A percentile compares a stretch with the other conserved stretches of the same genome.
These are phyloP conservation scores for Diuraphis noxia DNA, from an alignment of 1,140 invertebrate genomes.

Conservation along the genomic window DNA sequence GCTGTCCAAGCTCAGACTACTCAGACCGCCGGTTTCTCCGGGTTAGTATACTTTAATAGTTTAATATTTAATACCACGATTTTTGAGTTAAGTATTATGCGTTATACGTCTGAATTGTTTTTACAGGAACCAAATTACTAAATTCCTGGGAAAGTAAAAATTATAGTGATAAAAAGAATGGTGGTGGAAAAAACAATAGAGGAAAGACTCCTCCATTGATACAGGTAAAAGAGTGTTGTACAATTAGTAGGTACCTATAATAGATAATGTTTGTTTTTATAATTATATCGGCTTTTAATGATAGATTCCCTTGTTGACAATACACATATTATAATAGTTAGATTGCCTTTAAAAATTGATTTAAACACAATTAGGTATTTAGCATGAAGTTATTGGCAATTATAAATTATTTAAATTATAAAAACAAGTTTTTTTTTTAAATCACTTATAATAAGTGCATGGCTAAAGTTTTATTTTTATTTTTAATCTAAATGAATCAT, in stretches of 20 bases:
- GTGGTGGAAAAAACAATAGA: conserved; percentile 14
- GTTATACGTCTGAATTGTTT: background rate
- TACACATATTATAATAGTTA: background rate
- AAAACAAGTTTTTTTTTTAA: background rate
- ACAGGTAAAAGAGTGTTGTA: no score
- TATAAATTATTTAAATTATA: background rate
- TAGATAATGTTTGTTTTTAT: background rate
- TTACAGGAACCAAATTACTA: conserved; percentile 5
- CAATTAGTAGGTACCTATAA: background rate
- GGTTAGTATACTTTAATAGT: background rate
- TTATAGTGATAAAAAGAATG: conserved; percentile 38
- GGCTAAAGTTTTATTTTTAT: background rate
- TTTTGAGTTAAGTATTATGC: background rate
- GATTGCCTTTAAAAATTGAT: background rate
- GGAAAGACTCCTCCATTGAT: conserved; percentile 24
- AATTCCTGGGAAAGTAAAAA: conserved; percentile 28
- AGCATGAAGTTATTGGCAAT: background rate
- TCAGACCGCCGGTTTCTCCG: background rate
- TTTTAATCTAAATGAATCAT: background rate
- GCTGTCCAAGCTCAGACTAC: conserved; percentile 34
- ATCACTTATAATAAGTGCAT: background rate
- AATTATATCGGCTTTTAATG: background rate
- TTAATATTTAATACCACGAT: background rate
- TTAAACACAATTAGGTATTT: background rate
- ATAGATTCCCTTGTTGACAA: background rate